phyloP scores from a whole-genome alignment of 2,113 vertebrate species.

The Anguilla japonica region DNA sequence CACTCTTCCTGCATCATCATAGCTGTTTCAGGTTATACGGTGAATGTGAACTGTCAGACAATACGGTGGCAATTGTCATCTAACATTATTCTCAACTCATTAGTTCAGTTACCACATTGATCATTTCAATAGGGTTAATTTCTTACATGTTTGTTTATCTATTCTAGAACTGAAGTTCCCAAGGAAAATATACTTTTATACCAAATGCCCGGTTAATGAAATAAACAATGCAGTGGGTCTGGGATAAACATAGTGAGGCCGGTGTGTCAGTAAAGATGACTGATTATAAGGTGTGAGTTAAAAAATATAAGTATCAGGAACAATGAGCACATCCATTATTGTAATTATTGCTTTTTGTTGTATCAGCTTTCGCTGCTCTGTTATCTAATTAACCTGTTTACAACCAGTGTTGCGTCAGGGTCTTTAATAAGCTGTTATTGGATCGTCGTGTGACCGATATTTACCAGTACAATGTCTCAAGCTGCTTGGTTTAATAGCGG shows the following conservation, averaged over 20 bases:
- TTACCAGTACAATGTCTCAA: not conserved
- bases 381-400: not conserved
- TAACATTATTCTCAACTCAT: too few species aligned
- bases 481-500: not conserved
- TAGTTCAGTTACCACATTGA: too few species aligned
- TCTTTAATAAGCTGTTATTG: not conserved
- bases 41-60: not conserved
- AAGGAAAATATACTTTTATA: not conserved
- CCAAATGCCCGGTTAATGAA: not conserved
- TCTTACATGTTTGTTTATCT: too few species aligned
- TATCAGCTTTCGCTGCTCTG: not conserved
- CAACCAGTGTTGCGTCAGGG: not conserved
- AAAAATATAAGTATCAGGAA: not conserved
- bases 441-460: not conserved
- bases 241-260: not conserved
- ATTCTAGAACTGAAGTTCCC: too few species aligned
- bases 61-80: not conserved
- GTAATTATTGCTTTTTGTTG: not conserved
- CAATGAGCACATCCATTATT: not conserved
- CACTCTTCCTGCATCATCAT: not conserved
- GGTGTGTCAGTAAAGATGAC: not conserved
- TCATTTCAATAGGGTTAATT: too few species aligned
- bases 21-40: not conserved
- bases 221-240: not conserved
- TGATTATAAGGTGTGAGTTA: not conserved